phyloP scores from a whole-genome alignment of 1,140 invertebrate genomes.

The Cydia fagiglandana region DNA sequence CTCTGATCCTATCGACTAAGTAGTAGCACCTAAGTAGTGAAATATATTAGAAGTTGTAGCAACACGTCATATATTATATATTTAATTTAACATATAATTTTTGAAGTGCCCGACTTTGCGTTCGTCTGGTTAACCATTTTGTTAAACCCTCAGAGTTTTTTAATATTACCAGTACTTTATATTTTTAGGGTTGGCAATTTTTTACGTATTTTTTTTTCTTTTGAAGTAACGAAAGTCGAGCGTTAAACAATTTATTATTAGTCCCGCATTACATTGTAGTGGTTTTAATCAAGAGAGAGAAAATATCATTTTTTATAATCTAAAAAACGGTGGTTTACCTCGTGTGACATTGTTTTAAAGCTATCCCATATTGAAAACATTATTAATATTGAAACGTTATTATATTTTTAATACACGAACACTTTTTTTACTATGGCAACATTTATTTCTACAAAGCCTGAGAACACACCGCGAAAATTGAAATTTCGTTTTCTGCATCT shows the following conservation, averaged over 20 bases:
- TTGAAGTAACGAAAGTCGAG: slow-evolving; percentile 14
- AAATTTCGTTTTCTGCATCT: no score
- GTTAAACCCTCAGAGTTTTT: not conserved
- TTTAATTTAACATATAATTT: slow-evolving; percentile 30
- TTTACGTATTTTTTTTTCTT: not conserved
- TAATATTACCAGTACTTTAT: no score
- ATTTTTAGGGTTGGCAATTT: not conserved
- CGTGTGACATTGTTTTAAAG: slow-evolving; percentile 72
- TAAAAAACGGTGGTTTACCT: slow-evolving; percentile 71
- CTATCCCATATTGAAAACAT: slow-evolving; percentile 48
- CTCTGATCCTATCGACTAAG: slow-evolving; percentile 45
- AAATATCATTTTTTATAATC: slow-evolving; percentile 52
- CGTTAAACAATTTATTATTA: slow-evolving; percentile 34
- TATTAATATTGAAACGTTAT: slow-evolving; percentile 42
- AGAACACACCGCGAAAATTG: no score
- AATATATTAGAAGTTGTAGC: slow-evolving; percentile 57
- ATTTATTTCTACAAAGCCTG: slow-evolving; percentile 57
- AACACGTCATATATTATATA: slow-evolving; percentile 59
- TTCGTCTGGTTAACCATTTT: not conserved
- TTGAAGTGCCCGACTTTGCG: slow-evolving; percentile 11
- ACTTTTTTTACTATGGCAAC: slow-evolving; percentile 70
- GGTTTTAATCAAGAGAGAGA: slow-evolving; percentile 39
- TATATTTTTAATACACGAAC: slow-evolving; percentile 48
- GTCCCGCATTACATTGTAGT: slow-evolving; percentile 51
- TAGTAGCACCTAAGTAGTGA: slow-evolving; percentile 48